Percentiles rank a stretch among this genome's conserved stretches.
These are phyloP conservation scores for Lasioglossum malachurum DNA, from an alignment of 2,888 invertebrate species.

Conservation along the genomic window DNA sequence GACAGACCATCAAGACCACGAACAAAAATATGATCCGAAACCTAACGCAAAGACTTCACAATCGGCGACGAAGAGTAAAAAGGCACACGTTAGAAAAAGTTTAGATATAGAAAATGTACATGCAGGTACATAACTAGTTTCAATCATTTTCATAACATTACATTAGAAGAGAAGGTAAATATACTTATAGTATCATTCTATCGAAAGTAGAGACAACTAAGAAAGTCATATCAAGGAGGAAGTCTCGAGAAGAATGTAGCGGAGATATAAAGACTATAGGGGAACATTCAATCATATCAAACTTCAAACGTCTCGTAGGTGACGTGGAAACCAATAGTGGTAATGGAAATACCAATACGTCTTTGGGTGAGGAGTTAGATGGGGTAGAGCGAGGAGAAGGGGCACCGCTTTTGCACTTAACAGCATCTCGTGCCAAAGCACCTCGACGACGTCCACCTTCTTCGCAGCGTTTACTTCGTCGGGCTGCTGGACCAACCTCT, in stretches of 20 bases:
- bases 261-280: slow-evolving; percentile 76
- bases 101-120: slow-evolving; percentile 77
- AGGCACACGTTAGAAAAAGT: slow-evolving; percentile 80
- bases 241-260: slow-evolving; percentile 63
- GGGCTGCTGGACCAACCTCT: slow-evolving; percentile 65
- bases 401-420: slow-evolving; percentile 85
- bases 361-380: slow-evolving; percentile 84
- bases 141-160: background rate
- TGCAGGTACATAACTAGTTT: slow-evolving; percentile 68
- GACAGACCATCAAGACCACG: slow-evolving; percentile 70
- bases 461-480: slow-evolving; percentile 81
- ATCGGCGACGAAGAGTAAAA: slow-evolving; percentile 78
- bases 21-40: slow-evolving; percentile 76
- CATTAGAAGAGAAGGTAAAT: slow-evolving; percentile 4
- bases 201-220: slow-evolving; percentile 54
- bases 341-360: slow-evolving; percentile 66
- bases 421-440: slow-evolving; percentile 87
- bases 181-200: slow-evolving; percentile 24
- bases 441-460: slow-evolving; percentile 90
- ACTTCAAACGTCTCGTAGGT: slow-evolving; percentile 77
- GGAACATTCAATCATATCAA: slow-evolving; percentile 76
- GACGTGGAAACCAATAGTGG: slow-evolving; percentile 72
- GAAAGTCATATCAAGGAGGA: slow-evolving; percentile 69
- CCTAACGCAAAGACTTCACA: slow-evolving; percentile 71
- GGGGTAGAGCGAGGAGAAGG: slow-evolving; percentile 84